Percentiles rank a stretch among this genome's conserved stretches.
phyloP scores from a whole-genome alignment of 1,140 invertebrate genomes.

The Helicorthomorpha holstii region DNA sequence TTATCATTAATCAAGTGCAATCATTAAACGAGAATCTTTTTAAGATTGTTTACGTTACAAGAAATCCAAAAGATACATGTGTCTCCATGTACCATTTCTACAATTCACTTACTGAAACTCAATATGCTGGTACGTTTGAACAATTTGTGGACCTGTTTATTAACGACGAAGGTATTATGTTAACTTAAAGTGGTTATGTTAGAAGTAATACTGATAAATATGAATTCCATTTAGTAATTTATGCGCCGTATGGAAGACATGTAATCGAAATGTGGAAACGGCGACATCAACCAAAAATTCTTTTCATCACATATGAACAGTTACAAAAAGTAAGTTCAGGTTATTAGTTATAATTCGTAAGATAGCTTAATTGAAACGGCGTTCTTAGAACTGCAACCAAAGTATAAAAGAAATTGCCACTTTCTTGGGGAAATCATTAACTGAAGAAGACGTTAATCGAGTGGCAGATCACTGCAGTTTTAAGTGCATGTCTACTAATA shows the following conservation, averaged over 20 bases:
- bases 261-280: constrained; percentile 28
- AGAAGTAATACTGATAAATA: no score
- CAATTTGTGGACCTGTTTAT: constrained; percentile 59
- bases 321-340: constrained; percentile 20
- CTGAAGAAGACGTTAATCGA: constrained; percentile 16
- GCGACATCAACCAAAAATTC: constrained; percentile 23
- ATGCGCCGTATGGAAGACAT: constrained; percentile 35
- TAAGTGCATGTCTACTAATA: constrained; percentile 30
- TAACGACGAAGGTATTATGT: constrained; percentile 51
- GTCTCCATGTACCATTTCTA: constrained; percentile 33
- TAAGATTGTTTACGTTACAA: constrained; percentile 31
- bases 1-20: background rate
- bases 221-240: constrained; percentile 29
- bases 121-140: constrained; percentile 50
- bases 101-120: constrained; percentile 25
- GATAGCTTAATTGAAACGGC: no score
- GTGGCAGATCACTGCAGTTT: constrained; percentile 20
- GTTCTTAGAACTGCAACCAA: no score
- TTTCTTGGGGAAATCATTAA: constrained; percentile 29
- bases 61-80: constrained; percentile 32
- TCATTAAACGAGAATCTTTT: no score
- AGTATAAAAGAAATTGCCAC: constrained; percentile 26
- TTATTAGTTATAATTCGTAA: no score
- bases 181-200: no score
- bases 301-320: constrained; percentile 35